phyloP scores from a whole-genome alignment of 2,797 vertebrate species.

The Gorsachius magnificus region DNA sequence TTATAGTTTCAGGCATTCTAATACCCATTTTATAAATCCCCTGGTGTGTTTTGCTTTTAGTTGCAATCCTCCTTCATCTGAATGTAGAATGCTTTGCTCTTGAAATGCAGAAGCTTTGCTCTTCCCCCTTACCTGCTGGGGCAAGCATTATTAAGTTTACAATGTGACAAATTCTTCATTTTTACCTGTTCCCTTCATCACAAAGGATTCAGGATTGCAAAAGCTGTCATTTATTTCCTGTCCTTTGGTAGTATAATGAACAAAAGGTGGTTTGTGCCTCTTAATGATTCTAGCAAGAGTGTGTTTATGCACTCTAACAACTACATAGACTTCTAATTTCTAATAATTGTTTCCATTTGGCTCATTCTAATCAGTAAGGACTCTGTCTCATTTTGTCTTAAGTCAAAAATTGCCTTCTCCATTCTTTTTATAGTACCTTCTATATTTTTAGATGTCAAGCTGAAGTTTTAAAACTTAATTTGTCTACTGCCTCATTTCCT shows the following conservation, averaged over 20 bases:
- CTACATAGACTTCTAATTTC: conserved; percentile 53
- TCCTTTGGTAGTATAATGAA: conserved; percentile 31
- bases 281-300: conserved; percentile 14
- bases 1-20: background rate
- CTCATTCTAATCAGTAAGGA: conserved; percentile 35
- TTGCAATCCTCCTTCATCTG: background rate
- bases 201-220: background rate
- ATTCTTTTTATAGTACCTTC: background rate
- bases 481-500: background rate
- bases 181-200: background rate
- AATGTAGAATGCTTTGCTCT: too few species aligned
- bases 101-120: conserved; percentile 14
- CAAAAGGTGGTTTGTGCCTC: conserved; percentile 24
- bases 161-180: conserved; percentile 1
- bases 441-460: background rate
- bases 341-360: conserved; percentile 25
- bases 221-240: background rate
- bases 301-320: conserved; percentile 33
- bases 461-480: background rate
- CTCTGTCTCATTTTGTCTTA: conserved; percentile 8
- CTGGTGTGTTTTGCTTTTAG: background rate
- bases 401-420: background rate
- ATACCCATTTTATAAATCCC: conserved; percentile 4
- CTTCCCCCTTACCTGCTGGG: background rate
- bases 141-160: conserved; percentile 23